Percentiles rank a stretch among this genome's conserved stretches.
Evolutionary conservation across 2,797 vertebrate genomes (phyloP).

Genomic region (Avahi laniger): DNA sequence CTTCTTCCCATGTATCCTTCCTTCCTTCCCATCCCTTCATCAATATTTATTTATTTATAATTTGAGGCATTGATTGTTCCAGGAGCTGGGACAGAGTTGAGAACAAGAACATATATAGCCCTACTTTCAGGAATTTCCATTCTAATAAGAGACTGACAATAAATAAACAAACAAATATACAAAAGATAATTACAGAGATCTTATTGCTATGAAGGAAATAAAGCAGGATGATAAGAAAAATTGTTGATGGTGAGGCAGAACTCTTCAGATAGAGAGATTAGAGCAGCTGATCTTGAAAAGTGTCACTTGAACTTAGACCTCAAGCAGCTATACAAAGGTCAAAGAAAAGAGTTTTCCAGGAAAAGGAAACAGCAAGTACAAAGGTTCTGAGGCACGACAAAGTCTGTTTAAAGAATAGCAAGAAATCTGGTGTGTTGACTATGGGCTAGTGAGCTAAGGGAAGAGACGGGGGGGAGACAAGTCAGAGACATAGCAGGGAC

Average conservation of each 20-base stretch:
- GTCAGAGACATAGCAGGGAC: neutral
- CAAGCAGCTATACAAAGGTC: neutral
- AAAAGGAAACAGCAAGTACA: neutral
- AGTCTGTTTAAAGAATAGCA: neutral
- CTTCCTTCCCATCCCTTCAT: neutral
- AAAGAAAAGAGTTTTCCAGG: neutral
- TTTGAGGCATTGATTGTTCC: neutral
- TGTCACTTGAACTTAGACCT: neutral
- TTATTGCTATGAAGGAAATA: neutral
- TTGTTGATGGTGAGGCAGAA: neutral
- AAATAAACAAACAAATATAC: neutral
- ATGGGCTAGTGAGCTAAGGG: neutral
- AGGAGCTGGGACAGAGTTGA: neutral
- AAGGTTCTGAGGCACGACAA: neutral
- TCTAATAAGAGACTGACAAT: neutral
- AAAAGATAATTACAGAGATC: neutral
- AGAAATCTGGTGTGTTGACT: neutral
- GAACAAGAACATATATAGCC: neutral
- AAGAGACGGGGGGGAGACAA: neutral
- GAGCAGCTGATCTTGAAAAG: neutral
- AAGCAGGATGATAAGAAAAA: neutral
- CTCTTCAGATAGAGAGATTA: neutral
- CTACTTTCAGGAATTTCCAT: neutral
- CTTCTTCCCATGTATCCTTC: neutral
- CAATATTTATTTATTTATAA: neutral